Evolutionary conservation across 2,113 vertebrate genomes (phyloP), one percentile per base, ranked within the genome.

Genomic region (Phaethon lepturus): DNA sequence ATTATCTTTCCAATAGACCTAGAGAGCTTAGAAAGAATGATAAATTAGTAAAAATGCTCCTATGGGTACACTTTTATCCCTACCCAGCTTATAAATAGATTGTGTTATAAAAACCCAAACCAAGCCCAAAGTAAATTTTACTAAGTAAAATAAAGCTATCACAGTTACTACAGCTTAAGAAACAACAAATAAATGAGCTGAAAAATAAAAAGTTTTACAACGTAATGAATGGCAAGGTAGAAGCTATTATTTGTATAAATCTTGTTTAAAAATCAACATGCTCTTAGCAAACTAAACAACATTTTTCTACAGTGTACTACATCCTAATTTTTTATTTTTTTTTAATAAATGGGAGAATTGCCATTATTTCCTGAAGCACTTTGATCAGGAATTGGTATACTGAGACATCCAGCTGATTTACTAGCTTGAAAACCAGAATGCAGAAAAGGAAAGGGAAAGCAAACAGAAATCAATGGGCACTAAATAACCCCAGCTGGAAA

Each of bases 211-310:
- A 33, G 17, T 44, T 86, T 42, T 56, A 55, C 26, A 31, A 5
- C 17, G 20, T 47, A 87, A 88, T 52, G 47, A 77, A 82, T 62
- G 20, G 7, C 44, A 90, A 86, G 53, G 53, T 79, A 59, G 52
- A 87, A 90, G 63, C 24, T 90, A 62, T 85, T 91, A 49, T 78
- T 87, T 89, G n/a, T 47, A 50, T 63, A 66, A 92, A 82, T n/a
- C 17, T 69, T 86, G 38, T 92, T 94, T 87, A 81, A 94, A 95
- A 95, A 90, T 81, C 63, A 90, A 6, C 44, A 85, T 69, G n/a
- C 29, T 89, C 17, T 58, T 84, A 88, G 73, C 62, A 95, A 94
- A 64, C 40, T 47, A 44, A 72, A 63, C 24, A 59, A 47, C 24
- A 33, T 84, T 89, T 92, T 82, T 29, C 52, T 83, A 26, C 63